Evolutionary conservation across 2,113 vertebrate genomes (phyloP), one percentile per base, ranked within the genome.

Genomic region (Phylloscopus whistleri): DNA sequence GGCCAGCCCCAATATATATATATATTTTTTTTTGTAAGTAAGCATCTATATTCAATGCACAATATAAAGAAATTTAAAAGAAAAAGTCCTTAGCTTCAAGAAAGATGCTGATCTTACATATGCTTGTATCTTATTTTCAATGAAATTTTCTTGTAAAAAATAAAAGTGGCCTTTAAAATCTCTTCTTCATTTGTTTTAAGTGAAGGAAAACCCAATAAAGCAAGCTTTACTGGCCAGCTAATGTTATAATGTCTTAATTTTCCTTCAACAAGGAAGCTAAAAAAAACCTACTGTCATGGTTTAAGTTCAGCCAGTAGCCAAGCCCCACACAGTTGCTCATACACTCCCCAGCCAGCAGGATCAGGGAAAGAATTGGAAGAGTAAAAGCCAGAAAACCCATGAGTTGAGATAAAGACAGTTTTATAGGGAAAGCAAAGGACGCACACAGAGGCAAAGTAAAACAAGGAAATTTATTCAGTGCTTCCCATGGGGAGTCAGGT

Each of bases 281-380:
- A 59, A 64, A 85, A 75, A 22, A 37, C 37, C 3, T 22, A 6
- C 5, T 58, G 17, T 56, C 4, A 12, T 44, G 24, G 7, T 39
- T 70, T 63, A 43, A 73, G 7, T 31, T 15, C 22, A 51, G 17
- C 3, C 51, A 44, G 22, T 2, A 23, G 15, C 31, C 37, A 73
- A 73, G 18, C 15, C 51, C 7, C 31, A 33, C 13, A 31, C 18
- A 51, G 18, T 3, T 31, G 4, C 11, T 58, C 22, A 21, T 15
- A 39, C 41, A 30, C 11, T 48, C 20, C 24, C 30, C 7, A 10
- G 2, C 43, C 26, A 58, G 43, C 18, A 49, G 31, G 11, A 43
- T 3, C 0, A 0, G 31, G 41, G 14, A 41, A 43, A 31, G 17
- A 56, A 73, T 0, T 15, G 14, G 31, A 63, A 49, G 14, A 10